Evolutionary conservation across 2,888 invertebrate species (phyloP), one percentile per base, ranked within the genome.

Genomic region (Andrena chrysosceles): DNA sequence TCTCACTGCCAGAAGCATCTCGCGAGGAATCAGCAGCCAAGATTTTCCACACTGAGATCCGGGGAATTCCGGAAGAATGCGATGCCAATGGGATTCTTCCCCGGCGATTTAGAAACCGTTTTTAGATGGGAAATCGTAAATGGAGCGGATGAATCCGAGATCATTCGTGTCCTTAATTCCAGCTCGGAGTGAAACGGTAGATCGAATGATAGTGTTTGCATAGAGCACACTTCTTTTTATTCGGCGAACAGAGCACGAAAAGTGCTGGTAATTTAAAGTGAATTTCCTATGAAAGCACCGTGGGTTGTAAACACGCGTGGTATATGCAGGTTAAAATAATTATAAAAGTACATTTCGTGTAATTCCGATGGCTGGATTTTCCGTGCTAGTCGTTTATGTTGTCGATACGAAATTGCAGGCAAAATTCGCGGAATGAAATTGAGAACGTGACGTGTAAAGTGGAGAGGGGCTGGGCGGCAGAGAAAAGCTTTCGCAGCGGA

Each of bases 401-500:
- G 26, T 35, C 31, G 35, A n/a, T 23, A 6, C 13, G 16, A 26
- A 73, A 68, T 67, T 31, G 49, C 4, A 26, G 48, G 7, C 23
- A 20, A 31, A 62, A 56, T 71, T 73, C 48, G 63, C 23, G 35
- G 23, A 20, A 23, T 26, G 62, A 48, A 63, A 70, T 77, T 48
- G 80, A 80, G 67, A 77, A 23, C 10, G 33, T 54, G 77, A 60
- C 66, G 66, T 52, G 52, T 26, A 54, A 54, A 56, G 29, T 8
- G 63, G 4, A 13, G 16, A 23, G 35, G 69, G 13, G 13, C 10
- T 2, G 23, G 16, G 10, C 23, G 13, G 64, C 59, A 69, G 69
- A 29, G 62, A 67, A 82, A 84, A 78, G 77, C 78, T 62, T 73
- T 83, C 54, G 20, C 70, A 26, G 35, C 56, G 66, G 49, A 60